A percentile compares a stretch with the other conserved stretches of the same genome.
phyloP scores from a whole-genome alignment of 1,140 invertebrate species.

The Oryctes rhinoceros region DNA sequence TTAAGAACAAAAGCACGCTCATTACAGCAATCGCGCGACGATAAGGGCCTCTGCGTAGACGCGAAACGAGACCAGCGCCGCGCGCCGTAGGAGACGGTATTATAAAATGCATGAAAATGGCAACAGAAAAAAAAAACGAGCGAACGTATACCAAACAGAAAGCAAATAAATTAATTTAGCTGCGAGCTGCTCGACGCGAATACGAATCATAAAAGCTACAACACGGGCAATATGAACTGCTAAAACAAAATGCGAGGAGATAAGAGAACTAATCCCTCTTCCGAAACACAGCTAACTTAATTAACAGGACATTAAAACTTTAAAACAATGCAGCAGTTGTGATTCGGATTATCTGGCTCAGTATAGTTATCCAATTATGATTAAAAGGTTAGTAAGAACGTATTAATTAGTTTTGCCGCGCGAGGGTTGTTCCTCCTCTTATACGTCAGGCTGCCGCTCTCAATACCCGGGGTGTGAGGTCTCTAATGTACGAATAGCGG shows the following conservation, averaged over 20 bases:
- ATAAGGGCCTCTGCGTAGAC: not conserved
- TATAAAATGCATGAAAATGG: not conserved
- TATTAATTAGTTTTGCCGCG: slow-evolving; percentile 56
- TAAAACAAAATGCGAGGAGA: slow-evolving; percentile 3
- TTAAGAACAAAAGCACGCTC: slow-evolving; percentile 27
- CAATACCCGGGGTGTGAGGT: slow-evolving; percentile 36
- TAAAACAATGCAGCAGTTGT: slow-evolving; percentile 53
- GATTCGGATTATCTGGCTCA: slow-evolving; percentile 54
- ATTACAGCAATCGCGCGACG: slow-evolving; percentile 16
- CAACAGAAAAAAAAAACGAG: not conserved
- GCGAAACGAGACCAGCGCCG: not conserved
- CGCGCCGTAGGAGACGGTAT: not conserved
- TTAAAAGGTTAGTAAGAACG: slow-evolving; percentile 60
- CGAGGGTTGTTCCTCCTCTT: slow-evolving; percentile 44
- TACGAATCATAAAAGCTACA: slow-evolving; percentile 6
- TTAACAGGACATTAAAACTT: slow-evolving; percentile 59
- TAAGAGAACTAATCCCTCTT: slow-evolving; percentile 26
- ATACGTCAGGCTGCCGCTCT: slow-evolving; percentile 28
- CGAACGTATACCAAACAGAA: not conserved
- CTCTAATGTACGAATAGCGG: slow-evolving; percentile 52
- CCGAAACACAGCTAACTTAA: slow-evolving; percentile 51
- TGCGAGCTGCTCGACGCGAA: not conserved
- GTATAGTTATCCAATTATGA: slow-evolving; percentile 60
- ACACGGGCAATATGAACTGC: slow-evolving; percentile 9
- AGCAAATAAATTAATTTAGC: slow-evolving; percentile 16